Percentiles rank a stretch among this genome's conserved stretches.
These are phyloP conservation scores for Amphiura filiformis DNA, from an alignment of 35 echinoderm and acorn worm genomes.

Conservation along the genomic window DNA sequence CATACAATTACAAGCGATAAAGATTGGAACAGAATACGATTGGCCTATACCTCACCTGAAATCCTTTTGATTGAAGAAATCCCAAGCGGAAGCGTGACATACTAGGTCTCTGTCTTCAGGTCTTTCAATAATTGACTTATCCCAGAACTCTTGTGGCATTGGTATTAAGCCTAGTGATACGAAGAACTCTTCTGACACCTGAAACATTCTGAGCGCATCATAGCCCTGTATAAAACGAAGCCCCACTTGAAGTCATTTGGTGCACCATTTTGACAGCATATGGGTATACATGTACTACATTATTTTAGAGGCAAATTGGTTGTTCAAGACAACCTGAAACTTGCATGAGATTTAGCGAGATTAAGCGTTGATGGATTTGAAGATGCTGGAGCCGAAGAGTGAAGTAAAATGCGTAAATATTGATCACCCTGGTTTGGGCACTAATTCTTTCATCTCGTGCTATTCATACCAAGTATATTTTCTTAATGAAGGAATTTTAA, in stretches of 20 bases:
- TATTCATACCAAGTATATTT: too few species aligned
- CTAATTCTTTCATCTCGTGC: too few species aligned
- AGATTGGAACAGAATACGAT: too few species aligned
- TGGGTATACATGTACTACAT: too few species aligned
- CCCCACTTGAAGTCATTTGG: neutral
- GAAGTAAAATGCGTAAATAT: too few species aligned
- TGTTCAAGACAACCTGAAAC: too few species aligned
- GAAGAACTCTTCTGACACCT: slow-evolving; percentile 88
- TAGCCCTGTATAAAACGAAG: slow-evolving; percentile 32
- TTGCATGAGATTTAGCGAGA: too few species aligned
- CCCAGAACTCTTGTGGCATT: slow-evolving; percentile 82
- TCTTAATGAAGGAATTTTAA: neutral
- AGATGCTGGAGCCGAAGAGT: too few species aligned
- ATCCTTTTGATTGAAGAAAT: slow-evolving; percentile 87
- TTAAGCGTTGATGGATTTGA: too few species aligned
- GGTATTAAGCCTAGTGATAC: slow-evolving; percentile 57
- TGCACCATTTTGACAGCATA: neutral
- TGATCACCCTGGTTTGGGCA: too few species aligned
- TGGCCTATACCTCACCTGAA: slow-evolving; percentile 82
- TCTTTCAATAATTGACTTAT: slow-evolving; percentile 74
- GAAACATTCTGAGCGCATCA: slow-evolving; percentile 57
- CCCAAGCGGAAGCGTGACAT: slow-evolving; percentile 95
- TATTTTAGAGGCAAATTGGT: too few species aligned
- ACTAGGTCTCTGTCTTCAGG: slow-evolving; percentile 70
- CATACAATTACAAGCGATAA: too few species aligned